Percentiles rank a stretch among this genome's conserved stretches.
phyloP scores from a whole-genome alignment of 2,888 invertebrate genomes.

The Creontiades dilutus region DNA sequence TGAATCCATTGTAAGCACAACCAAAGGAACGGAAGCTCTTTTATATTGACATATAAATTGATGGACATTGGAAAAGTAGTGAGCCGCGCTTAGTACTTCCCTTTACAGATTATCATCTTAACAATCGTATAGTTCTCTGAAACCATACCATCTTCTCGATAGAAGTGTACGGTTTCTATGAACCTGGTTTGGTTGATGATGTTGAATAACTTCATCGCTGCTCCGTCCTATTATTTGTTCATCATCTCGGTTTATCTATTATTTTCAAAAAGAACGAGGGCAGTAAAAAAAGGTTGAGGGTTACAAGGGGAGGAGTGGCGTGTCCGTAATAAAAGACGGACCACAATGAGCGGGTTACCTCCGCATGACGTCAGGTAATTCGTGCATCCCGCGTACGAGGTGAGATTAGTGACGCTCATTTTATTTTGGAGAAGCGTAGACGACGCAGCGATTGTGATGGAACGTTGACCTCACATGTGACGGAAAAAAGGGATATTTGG shows the following conservation, averaged over 20 bases:
- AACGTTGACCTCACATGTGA: not conserved
- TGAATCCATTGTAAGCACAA: too few relatives aligned
- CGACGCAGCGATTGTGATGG: constrained; percentile 22
- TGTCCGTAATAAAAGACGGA: not conserved
- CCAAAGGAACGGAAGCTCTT: too few relatives aligned
- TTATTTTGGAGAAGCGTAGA: constrained; percentile 9
- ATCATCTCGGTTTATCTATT: not conserved
- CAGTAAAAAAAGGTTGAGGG: not conserved
- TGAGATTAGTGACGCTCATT: constrained; percentile 51
- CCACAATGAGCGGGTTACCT: constrained; percentile 4
- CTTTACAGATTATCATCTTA: too few relatives aligned
- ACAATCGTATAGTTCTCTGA: too few relatives aligned
- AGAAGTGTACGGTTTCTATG: too few relatives aligned
- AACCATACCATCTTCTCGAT: too few relatives aligned
- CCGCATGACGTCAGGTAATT: constrained; percentile 1
- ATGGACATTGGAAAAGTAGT: too few relatives aligned
- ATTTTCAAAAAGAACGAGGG: not conserved
- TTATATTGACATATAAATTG: too few relatives aligned
- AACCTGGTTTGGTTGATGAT: too few relatives aligned
- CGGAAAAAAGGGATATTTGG: not conserved
- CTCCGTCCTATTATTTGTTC: not conserved
- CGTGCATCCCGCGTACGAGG: constrained; percentile 44
- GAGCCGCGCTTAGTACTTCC: too few relatives aligned
- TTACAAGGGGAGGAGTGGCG: not conserved
- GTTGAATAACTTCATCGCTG: not conserved